Conservation (phyloP, 2,888 invertebrate species). For the Trachelus stipa region DNA sequence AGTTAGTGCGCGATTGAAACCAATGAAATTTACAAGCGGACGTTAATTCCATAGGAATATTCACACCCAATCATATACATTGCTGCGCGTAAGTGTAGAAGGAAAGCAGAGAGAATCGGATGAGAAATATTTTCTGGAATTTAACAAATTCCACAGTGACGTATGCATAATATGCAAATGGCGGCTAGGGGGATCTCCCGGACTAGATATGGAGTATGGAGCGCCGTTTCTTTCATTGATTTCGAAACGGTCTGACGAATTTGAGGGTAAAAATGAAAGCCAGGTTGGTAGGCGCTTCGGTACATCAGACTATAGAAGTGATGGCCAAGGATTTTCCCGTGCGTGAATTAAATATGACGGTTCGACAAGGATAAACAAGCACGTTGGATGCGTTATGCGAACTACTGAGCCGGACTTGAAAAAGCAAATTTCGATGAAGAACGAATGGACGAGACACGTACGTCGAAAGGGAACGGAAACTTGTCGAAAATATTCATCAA, state of each 20-base stretch:
- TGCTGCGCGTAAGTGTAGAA: no score
- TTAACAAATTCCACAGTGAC: not conserved
- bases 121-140: not conserved
- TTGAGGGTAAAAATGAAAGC: not conserved
- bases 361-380: not conserved
- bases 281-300: not conserved
- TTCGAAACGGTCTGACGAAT: not conserved
- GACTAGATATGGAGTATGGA: not conserved
- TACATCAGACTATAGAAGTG: not conserved
- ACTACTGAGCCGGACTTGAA: not conserved
- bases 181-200: not conserved
- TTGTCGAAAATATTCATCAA: conserved; percentile 23
- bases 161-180: not conserved
- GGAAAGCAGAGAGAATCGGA: not conserved
- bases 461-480: conserved; percentile 13
- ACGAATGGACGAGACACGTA: not conserved
- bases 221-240: not conserved
- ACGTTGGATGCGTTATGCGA: not conserved
- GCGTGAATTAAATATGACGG: not conserved
- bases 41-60: not conserved
- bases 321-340: not conserved
- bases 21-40: not conserved
- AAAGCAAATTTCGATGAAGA: not conserved
- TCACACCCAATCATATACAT: not conserved
- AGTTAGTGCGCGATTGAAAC: not conserved